Evolutionary conservation across 2,113 vertebrate genomes (phyloP).

Genomic region (Malurus melanocephalus): DNA sequence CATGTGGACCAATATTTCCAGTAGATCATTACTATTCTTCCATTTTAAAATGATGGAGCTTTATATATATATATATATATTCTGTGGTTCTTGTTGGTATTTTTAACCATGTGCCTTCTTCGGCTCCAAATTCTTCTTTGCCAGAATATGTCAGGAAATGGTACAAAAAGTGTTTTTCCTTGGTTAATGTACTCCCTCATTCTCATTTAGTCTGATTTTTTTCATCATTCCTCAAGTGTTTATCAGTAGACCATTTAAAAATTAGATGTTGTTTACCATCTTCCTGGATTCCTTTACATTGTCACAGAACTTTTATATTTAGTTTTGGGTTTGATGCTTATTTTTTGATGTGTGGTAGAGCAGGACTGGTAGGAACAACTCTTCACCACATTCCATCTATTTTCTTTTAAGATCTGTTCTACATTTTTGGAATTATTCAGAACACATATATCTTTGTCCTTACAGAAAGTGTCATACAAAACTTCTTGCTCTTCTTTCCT

Average conservation of each 20-base stretch:
- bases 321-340: background rate
- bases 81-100: background rate
- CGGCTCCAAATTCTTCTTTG: background rate
- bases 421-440: background rate
- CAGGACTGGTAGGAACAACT: background rate
- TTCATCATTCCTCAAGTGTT: background rate
- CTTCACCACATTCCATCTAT: background rate
- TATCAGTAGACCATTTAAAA: background rate
- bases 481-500: background rate
- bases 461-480: background rate
- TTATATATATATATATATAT: background rate
- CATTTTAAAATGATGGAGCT: fast-evolving
- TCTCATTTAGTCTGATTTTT: background rate
- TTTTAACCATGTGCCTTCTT: background rate
- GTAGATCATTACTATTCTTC: background rate
- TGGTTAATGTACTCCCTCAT: background rate
- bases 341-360: background rate
- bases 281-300: background rate
- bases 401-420: background rate
- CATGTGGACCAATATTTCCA: background rate
- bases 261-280: background rate
- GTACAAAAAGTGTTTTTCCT: background rate
- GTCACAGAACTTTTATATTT: background rate
- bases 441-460: background rate
- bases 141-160: background rate